Percentiles rank a stretch among this genome's conserved stretches.
These are phyloP conservation scores for Itoplectis maculator DNA, from an alignment of 2,888 invertebrate genomes.

Conservation along the genomic window DNA sequence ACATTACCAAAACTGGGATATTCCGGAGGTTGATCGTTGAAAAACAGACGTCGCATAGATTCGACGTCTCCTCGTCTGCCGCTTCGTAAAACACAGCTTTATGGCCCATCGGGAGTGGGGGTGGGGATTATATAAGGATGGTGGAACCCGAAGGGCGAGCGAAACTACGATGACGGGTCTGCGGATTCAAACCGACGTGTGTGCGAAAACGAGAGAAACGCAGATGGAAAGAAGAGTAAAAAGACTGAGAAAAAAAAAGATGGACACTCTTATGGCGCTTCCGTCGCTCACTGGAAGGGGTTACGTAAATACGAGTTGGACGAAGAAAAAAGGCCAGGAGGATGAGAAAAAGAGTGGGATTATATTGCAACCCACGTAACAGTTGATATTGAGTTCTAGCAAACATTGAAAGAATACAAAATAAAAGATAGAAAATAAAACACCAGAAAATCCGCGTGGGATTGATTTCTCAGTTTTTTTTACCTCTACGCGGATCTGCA, in stretches of 20 bases:
- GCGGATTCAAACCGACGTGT: neutral
- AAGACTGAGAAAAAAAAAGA: neutral
- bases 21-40: neutral
- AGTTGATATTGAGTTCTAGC: too few species aligned
- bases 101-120: neutral
- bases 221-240: neutral
- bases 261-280: neutral
- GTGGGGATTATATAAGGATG: neutral
- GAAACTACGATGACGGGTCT: constrained; percentile 11
- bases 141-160: neutral
- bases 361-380: neutral
- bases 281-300: neutral
- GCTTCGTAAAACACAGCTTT: neutral
- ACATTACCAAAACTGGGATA: constrained; percentile 40
- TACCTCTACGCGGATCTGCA: too few species aligned
- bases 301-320: neutral
- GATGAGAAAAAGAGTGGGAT: neutral
- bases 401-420: too few species aligned
- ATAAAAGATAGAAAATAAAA: too few species aligned
- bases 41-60: constrained; percentile 12
- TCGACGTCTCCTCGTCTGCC: neutral
- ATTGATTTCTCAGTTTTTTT: too few species aligned
- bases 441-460: too few species aligned
- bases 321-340: neutral
- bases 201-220: constrained; percentile 26